Base-by-base conservation (phyloP, 35 echinoderm and acorn worm species). In the Ophioderma brevispina region DNA sequence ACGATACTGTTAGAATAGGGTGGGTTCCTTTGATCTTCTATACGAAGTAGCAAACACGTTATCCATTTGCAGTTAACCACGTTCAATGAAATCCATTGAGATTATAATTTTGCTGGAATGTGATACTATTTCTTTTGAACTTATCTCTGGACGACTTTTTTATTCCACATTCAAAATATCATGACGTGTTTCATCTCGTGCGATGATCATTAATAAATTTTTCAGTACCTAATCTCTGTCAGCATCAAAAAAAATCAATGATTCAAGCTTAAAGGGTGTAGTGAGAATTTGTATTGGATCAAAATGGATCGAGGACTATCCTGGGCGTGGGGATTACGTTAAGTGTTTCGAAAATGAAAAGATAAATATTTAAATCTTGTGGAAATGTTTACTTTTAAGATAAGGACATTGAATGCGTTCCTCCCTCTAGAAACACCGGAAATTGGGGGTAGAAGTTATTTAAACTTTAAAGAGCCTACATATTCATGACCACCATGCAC, bases 241-340 rank as follows among this genome's bases (percentile, higher is more conserved):
- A 70, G 59, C 3, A 70, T 70, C 59, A 70, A 30, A n/a, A n/a
- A n/a, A n/a, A 70, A 70, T 70, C 59, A 70, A 70, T 70, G 59
- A 70, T 70, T 70, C 59, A 70, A 70, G 59, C 59, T 70, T 70
- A 70, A 30, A 70, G 28, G 59, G 28, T 70, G 59, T 70, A 8
- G n/a, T 30, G 2, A 25, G 5, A 70, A 70, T 70, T 70, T 25
- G 59, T 70, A 70, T 70, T 70, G 59, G 59, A 70, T 70, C 59
- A 70, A 70, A 70, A 70, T 70, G 59, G 59, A 70, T 70, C n/a
- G 10, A 70, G 10, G n/a, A 25, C 59, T 70, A 70, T 15, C n/a
- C 59, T 70, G 10, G 59, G 59, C 10, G 2, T 8, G 10, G 28
- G 28, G 59, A 70, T 70, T 70, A 25, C 28, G 59, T 3, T 70